phyloP scores from a whole-genome alignment of 2,113 vertebrate genomes.

The Kryptolebias marmoratus region DNA sequence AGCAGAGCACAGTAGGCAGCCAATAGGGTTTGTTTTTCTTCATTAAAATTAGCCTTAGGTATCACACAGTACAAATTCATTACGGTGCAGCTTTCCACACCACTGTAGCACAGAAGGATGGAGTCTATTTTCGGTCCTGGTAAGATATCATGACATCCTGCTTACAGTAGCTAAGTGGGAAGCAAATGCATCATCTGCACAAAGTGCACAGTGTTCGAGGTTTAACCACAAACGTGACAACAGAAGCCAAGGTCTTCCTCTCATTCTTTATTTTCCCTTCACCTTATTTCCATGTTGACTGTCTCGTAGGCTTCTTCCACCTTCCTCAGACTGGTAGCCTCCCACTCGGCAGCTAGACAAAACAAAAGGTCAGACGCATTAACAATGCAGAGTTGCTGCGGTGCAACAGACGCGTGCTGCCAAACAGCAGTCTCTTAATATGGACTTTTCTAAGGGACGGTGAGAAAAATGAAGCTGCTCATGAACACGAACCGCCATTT shows the following conservation, averaged over 20 bases:
- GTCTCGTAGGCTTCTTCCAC: constrained; percentile 75
- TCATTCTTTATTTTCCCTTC: constrained; percentile 28
- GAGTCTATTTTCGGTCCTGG: constrained; percentile 64
- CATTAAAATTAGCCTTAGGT: constrained; percentile 70
- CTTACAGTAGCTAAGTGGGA: constrained; percentile 32
- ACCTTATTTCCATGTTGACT: constrained; percentile 76
- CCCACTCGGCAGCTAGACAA: constrained; percentile 71
- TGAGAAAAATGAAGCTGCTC: constrained; percentile 34
- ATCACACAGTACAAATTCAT: constrained; percentile 62
- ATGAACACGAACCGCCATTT: constrained; percentile 47
- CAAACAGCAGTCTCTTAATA: constrained; percentile 58
- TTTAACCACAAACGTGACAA: constrained; percentile 19
- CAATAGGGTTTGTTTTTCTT: constrained; percentile 65
- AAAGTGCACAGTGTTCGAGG: constrained; percentile 17
- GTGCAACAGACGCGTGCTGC: constrained; percentile 56
- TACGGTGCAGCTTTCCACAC: constrained; percentile 56
- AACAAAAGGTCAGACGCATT: constrained; percentile 73
- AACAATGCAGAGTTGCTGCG: constrained; percentile 54
- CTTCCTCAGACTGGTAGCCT: constrained; percentile 70
- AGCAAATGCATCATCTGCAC: constrained; percentile 13
- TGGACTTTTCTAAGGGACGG: constrained; percentile 31
- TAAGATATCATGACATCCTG: constrained; percentile 42
- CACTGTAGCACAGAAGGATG: constrained; percentile 40
- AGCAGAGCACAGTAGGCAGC: constrained; percentile 51
- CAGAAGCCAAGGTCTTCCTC: constrained; percentile 5